Base-by-base conservation (phyloP, 1,140 invertebrate genomes). In the Trigoniulus corallinus region DNA sequence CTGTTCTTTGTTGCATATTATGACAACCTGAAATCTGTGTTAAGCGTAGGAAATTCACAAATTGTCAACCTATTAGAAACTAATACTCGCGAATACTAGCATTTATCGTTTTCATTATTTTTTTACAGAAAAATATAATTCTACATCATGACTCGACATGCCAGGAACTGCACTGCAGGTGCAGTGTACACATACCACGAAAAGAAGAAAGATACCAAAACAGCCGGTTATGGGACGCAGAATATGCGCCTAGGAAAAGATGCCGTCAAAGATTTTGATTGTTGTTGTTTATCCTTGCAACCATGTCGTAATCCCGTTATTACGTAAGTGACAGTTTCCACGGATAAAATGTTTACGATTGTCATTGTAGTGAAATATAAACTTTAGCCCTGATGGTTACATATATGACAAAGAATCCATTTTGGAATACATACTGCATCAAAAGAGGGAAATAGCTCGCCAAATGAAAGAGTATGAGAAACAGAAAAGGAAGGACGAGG, bases 141-240 rank as follows among this genome's bases (percentile, higher is more conserved):
- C 21, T 21, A 45, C n/a, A 48, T 2, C 43, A 94, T 93, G 88
- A 94, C 88, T 0, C 70, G 95, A 51, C 96, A 99, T 63, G 93
- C 88, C 3, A 81, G 87, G 65, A 99, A 99, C 71, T 93, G 89
- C 61, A 99, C 96, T 1, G 94, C 94, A 15, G 89, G 92, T 49
- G 88, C 92, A 21, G 93, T 98, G 27, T 99, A 99, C 63, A 95
- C 93, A 0, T 98, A 98, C 62, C 86, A 96, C 62, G 96, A 99
- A 64, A 92, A 94, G 64, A 85, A 93, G 63, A 96, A 93, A 62
- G 96, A 99, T 64, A 88, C 88, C 4, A 76, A 81, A 47, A 78
- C 82, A 18, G 92, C 88, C n/a, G 89, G 89, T 25, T 89, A 88
- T 64, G 85, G 86, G 1, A 88, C 84, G 13, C 81, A 87, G 62